These are phyloP conservation scores for Apomyelois bistriatella DNA, from an alignment of 2,888 invertebrate genomes.

Conservation along the genomic window DNA sequence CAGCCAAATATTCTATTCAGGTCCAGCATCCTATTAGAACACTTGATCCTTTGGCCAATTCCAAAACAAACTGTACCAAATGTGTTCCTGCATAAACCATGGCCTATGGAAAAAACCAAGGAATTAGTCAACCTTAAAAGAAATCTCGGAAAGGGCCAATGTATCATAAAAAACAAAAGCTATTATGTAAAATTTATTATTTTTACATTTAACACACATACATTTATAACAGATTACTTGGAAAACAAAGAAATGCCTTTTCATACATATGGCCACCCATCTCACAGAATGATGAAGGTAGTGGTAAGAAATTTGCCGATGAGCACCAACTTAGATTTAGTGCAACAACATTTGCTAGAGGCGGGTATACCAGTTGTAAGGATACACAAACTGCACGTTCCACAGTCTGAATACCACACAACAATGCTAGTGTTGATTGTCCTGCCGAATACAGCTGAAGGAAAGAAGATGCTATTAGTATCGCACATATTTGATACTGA, in stretches of 20 bases:
- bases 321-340: conserved; percentile 31
- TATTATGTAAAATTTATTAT: conserved; percentile 17
- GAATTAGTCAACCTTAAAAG: neutral
- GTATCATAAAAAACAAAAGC: neutral
- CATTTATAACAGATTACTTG: conserved; percentile 40
- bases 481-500: conserved; percentile 36
- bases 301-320: conserved; percentile 49
- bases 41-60: neutral
- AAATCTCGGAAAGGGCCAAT: neutral
- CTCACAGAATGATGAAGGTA: conserved; percentile 48
- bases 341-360: conserved; percentile 42
- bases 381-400: conserved; percentile 46
- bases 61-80: neutral
- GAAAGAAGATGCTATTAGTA: conserved; percentile 38
- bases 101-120: neutral
- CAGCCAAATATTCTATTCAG: neutral
- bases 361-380: conserved; percentile 44
- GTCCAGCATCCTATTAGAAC: neutral
- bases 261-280: conserved; percentile 52
- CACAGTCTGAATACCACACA: conserved; percentile 28
- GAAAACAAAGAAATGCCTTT: conserved; percentile 44
- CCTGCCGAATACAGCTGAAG: conserved; percentile 39
- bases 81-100: neutral
- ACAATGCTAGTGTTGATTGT: conserved; percentile 42
- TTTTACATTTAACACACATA: conserved; percentile 41